Conservation (phyloP, 2,797 vertebrate species). For the Mormyrops boulengeri region DNA sequence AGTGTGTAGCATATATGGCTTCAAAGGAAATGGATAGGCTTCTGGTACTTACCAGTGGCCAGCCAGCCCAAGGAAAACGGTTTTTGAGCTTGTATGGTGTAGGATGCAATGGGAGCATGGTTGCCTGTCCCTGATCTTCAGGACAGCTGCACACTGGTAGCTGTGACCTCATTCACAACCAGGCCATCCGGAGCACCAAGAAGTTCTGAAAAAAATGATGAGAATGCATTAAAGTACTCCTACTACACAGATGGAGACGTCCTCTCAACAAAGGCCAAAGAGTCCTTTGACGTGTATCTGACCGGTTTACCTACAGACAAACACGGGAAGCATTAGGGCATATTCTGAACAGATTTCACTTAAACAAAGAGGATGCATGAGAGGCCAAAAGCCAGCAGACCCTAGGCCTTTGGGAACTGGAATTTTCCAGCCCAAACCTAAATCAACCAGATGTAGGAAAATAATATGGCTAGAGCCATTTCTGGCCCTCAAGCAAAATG, state of each 20-base stretch:
- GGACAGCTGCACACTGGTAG: conserved; percentile 76
- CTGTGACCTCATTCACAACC: conserved; percentile 78
- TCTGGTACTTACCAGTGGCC: conserved; percentile 68
- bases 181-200: conserved; percentile 80
- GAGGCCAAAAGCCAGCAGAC: background rate
- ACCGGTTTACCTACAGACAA: background rate
- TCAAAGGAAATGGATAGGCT: background rate
- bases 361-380: background rate
- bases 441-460: background rate
- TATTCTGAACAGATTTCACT: background rate
- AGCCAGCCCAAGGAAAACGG: conserved; percentile 93
- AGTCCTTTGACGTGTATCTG: background rate
- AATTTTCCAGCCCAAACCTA: background rate
- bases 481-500: background rate
- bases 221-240: background rate
- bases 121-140: conserved; percentile 83
- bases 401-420: background rate
- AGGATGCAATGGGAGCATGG: conserved; percentile 82
- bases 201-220: conserved; percentile 60
- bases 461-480: background rate
- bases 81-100: conserved; percentile 79
- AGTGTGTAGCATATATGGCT: background rate
- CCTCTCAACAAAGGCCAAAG: background rate
- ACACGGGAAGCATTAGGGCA: background rate
- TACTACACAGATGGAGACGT: background rate